Evolutionary conservation across 2,888 invertebrate genomes (phyloP), one percentile per base, ranked within the genome.

Genomic region (Syritta pipiens): DNA sequence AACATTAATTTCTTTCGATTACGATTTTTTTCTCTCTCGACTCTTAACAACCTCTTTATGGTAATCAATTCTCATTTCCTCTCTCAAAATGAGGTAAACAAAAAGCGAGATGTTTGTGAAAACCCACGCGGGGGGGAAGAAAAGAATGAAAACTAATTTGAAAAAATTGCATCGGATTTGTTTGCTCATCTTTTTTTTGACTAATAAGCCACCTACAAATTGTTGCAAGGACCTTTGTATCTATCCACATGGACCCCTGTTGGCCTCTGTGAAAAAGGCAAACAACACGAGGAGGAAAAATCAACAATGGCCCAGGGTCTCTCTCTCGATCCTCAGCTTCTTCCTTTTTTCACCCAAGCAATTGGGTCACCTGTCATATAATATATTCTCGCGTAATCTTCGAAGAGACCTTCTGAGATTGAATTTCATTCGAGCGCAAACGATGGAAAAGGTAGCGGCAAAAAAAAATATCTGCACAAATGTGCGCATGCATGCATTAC

Each of bases 301-400:
- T 59, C 65, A 65, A 72, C 77, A 77, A 77, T 77, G 35, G 65
- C 71, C 53, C 30, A 55, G 72, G 60, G 77, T 72, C n/a, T n/a
- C n/a, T n/a, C n/a, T n/a, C n/a, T n/a, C n/a, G n/a, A n/a, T n/a
- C n/a, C n/a, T n/a, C n/a, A n/a, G n/a, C n/a, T n/a, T n/a, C n/a
- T n/a, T n/a, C n/a, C n/a, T n/a, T n/a, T n/a, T n/a, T n/a, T n/a
- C n/a, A n/a, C n/a, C n/a, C n/a, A 37, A 71, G 60, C 79, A 74
- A 74, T 57, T 74, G 79, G 79, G 79, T 72, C 79, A 79, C 79
- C 79, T 79, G 79, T 79, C 79, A 79, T 62, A 53, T 57, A 79
- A 79, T 79, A 68, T 67, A 77, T 72, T 63, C 77, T 67, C 55
- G 63, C 62, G 79, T 79, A 14, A 17, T 17, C 7, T 17, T 79